These are phyloP conservation scores for Cyanistes caeruleus DNA, from an alignment of 2,113 vertebrate genomes.

Conservation along the genomic window DNA sequence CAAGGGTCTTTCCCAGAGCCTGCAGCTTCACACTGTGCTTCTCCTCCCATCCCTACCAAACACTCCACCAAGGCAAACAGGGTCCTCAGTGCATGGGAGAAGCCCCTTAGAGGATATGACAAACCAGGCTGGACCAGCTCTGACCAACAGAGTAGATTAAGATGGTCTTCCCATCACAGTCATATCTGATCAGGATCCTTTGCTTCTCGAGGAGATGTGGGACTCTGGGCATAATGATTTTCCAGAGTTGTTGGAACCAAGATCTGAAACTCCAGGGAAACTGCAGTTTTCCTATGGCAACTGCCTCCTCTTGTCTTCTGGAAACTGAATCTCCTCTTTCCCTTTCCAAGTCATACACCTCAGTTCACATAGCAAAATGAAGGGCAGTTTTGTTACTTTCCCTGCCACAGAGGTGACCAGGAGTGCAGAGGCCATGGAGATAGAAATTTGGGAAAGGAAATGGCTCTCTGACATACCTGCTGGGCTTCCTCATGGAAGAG, in stretches of 20 bases:
- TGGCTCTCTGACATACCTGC: slow-evolving; percentile 78
- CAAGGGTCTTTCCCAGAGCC: neutral
- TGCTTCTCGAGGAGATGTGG: neutral
- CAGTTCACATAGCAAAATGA: neutral
- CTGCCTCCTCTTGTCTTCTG: neutral
- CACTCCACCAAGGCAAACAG: neutral
- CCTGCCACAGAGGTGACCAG: neutral
- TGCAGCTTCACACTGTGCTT: neutral
- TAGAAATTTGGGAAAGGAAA: neutral
- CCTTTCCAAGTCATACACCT: neutral
- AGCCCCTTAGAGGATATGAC: neutral
- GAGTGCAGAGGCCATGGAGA: neutral
- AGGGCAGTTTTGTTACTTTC: neutral
- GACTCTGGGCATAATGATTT: neutral
- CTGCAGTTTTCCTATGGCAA: neutral
- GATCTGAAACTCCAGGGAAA: neutral
- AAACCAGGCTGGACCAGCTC: neutral
- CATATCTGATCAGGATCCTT: neutral
- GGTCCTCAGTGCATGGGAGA: neutral
- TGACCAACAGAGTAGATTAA: neutral
- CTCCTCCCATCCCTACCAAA: neutral
- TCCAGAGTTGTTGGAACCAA: neutral
- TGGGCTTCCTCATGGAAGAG: slow-evolving; percentile 93
- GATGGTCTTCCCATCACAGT: neutral
- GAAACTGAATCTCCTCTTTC: neutral